A percentile compares a stretch with the other conserved stretches of the same genome.
phyloP scores from a whole-genome alignment of 2,888 invertebrate genomes.

The Apodemia duryi region DNA sequence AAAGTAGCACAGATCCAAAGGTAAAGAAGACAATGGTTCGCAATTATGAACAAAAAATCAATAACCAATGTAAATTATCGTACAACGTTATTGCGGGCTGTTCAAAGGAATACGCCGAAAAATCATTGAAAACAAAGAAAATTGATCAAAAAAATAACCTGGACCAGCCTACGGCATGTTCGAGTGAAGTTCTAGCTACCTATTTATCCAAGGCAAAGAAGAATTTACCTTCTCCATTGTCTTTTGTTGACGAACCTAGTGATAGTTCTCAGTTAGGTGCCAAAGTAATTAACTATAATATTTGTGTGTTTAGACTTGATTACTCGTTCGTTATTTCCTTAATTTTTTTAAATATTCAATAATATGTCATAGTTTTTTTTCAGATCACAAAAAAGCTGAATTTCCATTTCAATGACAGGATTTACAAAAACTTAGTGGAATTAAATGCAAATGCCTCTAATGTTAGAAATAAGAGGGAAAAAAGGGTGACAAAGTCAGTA shows the following conservation, averaged over 20 bases:
- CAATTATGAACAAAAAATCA: constrained; percentile 52
- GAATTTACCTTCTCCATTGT: constrained; percentile 36
- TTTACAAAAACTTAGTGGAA: constrained; percentile 68
- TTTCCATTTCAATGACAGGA: constrained; percentile 67
- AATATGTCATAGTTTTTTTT: constrained; percentile 33
- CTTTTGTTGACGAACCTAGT: constrained; percentile 43
- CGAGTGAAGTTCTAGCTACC: constrained; percentile 58
- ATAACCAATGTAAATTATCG: constrained; percentile 37
- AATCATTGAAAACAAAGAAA: constrained; percentile 26
- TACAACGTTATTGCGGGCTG: constrained; percentile 43
- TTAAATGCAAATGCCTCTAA: constrained; percentile 55
- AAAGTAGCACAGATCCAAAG: constrained; percentile 49
- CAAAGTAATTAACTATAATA: constrained; percentile 44
- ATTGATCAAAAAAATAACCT: constrained; percentile 43
- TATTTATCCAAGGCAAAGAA: constrained; percentile 51
- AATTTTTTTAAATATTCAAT: constrained; percentile 1
- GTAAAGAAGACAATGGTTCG: constrained; percentile 64
- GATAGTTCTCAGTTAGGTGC: constrained; percentile 43
- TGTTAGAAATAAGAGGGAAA: constrained; percentile 43
- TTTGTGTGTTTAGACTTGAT: neutral
- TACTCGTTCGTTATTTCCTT: neutral
- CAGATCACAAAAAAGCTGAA: constrained; percentile 68
- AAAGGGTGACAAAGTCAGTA: constrained; percentile 36
- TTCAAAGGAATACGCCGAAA: constrained; percentile 29
- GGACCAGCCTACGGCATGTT: constrained; percentile 54